These are phyloP conservation scores for Alloplasta piceator DNA, from an alignment of 2,888 invertebrate genomes.

Conservation along the genomic window DNA sequence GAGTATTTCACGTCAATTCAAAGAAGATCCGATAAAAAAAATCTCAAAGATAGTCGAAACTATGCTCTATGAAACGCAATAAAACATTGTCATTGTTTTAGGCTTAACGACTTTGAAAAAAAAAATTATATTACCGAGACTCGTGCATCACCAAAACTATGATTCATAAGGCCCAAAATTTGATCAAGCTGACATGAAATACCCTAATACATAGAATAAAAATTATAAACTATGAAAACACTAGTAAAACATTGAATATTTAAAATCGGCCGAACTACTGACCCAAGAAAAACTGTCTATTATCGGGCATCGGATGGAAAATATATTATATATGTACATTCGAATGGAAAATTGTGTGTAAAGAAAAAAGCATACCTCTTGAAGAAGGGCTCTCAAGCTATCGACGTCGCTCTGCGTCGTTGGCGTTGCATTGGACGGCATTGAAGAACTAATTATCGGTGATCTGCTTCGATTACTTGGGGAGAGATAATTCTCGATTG, in stretches of 20 bases:
- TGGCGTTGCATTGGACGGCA: constrained; percentile 83
- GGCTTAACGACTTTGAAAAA: no score
- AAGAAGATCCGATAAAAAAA: no score
- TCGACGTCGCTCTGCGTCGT: constrained; percentile 87
- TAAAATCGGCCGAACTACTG: constrained; percentile 3
- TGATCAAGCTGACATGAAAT: background rate
- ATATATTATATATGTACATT: constrained; percentile 36
- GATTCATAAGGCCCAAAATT: no score
- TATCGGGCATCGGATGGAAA: constrained; percentile 22
- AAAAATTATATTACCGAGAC: no score
- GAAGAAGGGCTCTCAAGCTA: constrained; percentile 89
- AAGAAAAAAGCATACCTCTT: constrained; percentile 87
- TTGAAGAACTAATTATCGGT: constrained; percentile 79
- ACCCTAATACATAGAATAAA: background rate
- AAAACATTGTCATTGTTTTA: no score
- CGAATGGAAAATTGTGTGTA: constrained; percentile 5
- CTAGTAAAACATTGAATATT: constrained; percentile 5
- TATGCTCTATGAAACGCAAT: no score
- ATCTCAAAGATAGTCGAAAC: no score
- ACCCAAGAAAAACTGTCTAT: constrained; percentile 21
- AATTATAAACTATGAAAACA: background rate
- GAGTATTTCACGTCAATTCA: background rate
- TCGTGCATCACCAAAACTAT: no score
- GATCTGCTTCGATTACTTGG: constrained; percentile 79
- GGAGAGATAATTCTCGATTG: constrained; percentile 79